phyloP scores from a whole-genome alignment of 2,113 vertebrate genomes.

The Propithecus coquereli region DNA sequence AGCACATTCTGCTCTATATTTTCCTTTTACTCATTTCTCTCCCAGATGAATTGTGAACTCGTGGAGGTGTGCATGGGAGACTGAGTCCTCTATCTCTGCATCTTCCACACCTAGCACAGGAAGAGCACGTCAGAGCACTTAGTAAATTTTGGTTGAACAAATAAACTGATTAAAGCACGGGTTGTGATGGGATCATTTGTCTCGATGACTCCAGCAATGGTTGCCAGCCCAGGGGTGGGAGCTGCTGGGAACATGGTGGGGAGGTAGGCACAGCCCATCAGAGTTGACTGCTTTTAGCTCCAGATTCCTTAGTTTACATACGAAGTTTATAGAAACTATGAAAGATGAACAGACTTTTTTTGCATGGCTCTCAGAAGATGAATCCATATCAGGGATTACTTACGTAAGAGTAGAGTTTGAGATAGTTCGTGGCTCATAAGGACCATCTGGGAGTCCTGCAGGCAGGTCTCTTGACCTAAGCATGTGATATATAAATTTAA shows the following conservation, averaged over 20 bases:
- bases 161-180: background rate
- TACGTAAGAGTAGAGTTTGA: background rate
- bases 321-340: background rate
- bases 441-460: background rate
- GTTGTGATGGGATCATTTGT: background rate
- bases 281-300: background rate
- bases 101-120: too few species aligned
- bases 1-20: background rate
- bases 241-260: too few species aligned
- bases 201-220: background rate
- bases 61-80: background rate
- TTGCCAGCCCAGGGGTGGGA: background rate
- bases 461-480: background rate
- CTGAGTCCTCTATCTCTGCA: background rate
- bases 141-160: background rate
- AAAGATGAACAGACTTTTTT: background rate
- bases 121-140: background rate
- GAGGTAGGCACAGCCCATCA: background rate
- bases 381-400: background rate
- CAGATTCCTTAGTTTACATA: background rate
- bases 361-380: background rate
- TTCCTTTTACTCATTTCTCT: background rate
- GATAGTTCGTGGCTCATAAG: background rate
- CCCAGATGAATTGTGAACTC: background rate
- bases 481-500: background rate